Conservation (phyloP, 2,797 vertebrate genomes). For the Danio tinwini region DNA sequence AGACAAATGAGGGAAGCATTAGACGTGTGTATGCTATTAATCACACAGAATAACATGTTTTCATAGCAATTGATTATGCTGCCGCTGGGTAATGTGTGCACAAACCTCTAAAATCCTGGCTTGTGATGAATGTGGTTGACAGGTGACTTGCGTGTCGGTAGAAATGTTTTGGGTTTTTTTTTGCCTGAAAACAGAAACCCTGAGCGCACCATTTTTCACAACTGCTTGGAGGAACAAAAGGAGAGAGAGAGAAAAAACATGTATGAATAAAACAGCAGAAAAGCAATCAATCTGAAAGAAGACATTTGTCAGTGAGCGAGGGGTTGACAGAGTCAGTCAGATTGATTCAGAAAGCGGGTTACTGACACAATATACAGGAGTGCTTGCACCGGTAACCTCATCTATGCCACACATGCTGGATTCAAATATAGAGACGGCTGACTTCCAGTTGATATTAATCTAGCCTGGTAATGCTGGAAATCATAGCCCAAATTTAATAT, state of each 20-base stretch:
- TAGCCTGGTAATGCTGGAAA: neutral
- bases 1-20: conserved; percentile 57
- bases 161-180: conserved; percentile 60
- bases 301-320: conserved; percentile 73
- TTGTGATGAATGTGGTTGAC: conserved; percentile 61
- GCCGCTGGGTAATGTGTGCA: conserved; percentile 60
- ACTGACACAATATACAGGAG: conserved; percentile 15
- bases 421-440: conserved; percentile 12
- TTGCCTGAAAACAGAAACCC: conserved; percentile 55
- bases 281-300: conserved; percentile 75
- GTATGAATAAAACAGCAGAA: conserved; percentile 76
- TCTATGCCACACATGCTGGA: conserved; percentile 13
- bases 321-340: conserved; percentile 66
- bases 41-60: conserved; percentile 55
- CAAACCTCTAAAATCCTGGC: conserved; percentile 49
- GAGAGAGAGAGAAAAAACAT: conserved; percentile 69
- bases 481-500: neutral
- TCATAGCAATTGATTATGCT: conserved; percentile 42
- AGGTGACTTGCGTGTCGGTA: conserved; percentile 60
- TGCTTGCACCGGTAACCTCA: conserved; percentile 10
- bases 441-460: conserved; percentile 18
- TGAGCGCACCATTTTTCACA: conserved; percentile 68
- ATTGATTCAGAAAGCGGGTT: conserved; percentile 49
- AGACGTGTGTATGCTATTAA: conserved; percentile 55
- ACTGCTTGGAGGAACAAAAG: conserved; percentile 57